These are phyloP conservation scores for Leptonema lineaticorne DNA, from an alignment of 1,140 invertebrate species.

Conservation along the genomic window DNA sequence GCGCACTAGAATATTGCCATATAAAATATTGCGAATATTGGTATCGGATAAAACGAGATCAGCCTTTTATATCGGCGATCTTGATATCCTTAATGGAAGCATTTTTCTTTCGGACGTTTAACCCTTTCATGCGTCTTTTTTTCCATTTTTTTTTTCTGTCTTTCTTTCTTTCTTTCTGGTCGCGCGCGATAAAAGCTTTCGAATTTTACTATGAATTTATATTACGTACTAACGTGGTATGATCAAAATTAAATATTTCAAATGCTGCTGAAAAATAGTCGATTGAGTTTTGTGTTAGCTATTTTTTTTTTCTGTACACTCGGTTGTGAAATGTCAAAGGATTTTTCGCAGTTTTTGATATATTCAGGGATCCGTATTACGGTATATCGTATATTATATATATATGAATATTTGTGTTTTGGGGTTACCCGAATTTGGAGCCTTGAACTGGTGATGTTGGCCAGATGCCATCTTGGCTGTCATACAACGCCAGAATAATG, in stretches of 20 bases:
- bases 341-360: conserved; percentile 17
- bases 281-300: too few species aligned
- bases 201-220: too few species aligned
- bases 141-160: too few species aligned
- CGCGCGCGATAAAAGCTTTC: too few species aligned
- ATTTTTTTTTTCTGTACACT: too few species aligned
- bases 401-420: too few species aligned
- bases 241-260: too few species aligned
- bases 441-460: conserved; percentile 27
- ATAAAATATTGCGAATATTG: neutral
- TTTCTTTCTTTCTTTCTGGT: too few species aligned
- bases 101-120: neutral
- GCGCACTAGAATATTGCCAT: too few species aligned
- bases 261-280: too few species aligned
- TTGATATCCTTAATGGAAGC: conserved; percentile 2
- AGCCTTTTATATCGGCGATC: conserved; percentile 1
- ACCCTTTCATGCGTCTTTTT: too few species aligned
- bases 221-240: too few species aligned
- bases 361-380: neutral
- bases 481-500: conserved; percentile 29
- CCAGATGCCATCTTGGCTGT: conserved; percentile 29
- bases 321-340: conserved; percentile 1
- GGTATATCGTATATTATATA: neutral
- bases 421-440: conserved; percentile 28
- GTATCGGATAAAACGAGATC: conserved; percentile 3